Percentiles rank a stretch among this genome's conserved stretches.
Conservation (phyloP, 1,140 invertebrate species). For the Drosophila nigrodunni region DNA sequence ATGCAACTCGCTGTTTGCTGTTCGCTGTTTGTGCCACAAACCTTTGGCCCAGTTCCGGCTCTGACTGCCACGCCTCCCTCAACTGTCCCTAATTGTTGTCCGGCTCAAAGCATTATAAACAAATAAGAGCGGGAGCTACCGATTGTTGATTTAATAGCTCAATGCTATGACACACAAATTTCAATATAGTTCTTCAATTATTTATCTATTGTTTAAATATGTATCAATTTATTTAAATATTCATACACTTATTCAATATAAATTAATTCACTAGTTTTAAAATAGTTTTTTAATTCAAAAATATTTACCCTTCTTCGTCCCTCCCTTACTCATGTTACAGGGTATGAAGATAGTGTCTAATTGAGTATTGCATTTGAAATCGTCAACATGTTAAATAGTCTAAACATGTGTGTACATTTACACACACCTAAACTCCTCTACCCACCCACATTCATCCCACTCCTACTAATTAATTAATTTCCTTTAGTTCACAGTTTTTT, state of each 20-base stretch:
- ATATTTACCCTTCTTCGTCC: no score
- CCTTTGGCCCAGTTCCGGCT: neutral
- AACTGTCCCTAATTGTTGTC: neutral
- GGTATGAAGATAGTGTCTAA: neutral
- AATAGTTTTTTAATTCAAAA: no score
- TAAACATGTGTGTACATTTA: neutral
- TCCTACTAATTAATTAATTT: constrained; percentile 6
- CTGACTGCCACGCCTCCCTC: neutral
- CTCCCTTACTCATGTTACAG: no score
- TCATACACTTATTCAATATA: no score
- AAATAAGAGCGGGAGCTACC: neutral
- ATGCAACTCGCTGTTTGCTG: neutral
- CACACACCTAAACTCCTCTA: neutral
- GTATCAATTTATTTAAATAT: no score
- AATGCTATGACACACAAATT: no score
- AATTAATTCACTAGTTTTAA: no score
- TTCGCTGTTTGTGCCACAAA: neutral
- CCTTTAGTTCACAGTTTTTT: constrained; percentile 4
- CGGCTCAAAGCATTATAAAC: neutral
- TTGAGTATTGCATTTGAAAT: neutral
- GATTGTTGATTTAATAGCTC: no score
- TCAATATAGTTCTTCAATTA: no score
- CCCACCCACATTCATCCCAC: neutral
- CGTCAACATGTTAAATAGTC: neutral
- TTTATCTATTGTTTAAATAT: no score